phyloP scores from a whole-genome alignment of 2,797 vertebrate genomes.

The Enteromius paludinosus region DNA sequence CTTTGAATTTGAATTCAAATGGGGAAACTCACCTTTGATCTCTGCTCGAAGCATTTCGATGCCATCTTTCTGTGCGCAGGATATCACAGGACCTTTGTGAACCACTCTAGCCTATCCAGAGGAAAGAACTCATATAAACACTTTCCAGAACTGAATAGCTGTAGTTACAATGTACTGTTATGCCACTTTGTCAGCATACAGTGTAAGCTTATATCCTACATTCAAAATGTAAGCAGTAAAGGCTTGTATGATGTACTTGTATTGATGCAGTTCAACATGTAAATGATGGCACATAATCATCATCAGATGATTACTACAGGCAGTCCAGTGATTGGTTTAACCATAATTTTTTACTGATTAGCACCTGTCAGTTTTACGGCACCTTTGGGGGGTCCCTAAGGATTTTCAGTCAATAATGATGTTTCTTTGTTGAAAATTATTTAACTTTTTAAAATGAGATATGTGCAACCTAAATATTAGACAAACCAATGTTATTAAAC shows the following conservation, averaged over 20 bases:
- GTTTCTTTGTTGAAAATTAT: not conserved
- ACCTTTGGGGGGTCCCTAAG: not conserved
- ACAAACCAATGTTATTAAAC: not conserved
- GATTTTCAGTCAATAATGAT: not conserved
- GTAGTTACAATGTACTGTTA: not conserved
- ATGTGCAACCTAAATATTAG: not conserved
- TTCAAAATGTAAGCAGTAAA: not conserved
- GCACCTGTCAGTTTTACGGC: not conserved
- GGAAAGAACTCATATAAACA: constrained; percentile 13
- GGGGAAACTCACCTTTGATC: constrained; percentile 72
- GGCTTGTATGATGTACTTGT: not conserved
- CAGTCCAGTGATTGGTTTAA: not conserved
- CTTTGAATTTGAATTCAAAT: constrained; percentile 34
- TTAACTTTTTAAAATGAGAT: not conserved
- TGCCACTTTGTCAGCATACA: not conserved
- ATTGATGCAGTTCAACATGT: not conserved
- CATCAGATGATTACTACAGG: not conserved
- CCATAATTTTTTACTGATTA: not conserved
- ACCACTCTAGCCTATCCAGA: constrained; percentile 73
- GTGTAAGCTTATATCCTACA: not conserved
- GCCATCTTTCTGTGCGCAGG: constrained; percentile 52
- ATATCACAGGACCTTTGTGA: constrained; percentile 74
- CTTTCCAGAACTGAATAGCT: not conserved
- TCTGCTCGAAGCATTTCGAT: constrained; percentile 69
- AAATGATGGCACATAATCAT: not conserved